Conservation (phyloP, 2,888 invertebrate species). For the Acrobasis suavella region DNA sequence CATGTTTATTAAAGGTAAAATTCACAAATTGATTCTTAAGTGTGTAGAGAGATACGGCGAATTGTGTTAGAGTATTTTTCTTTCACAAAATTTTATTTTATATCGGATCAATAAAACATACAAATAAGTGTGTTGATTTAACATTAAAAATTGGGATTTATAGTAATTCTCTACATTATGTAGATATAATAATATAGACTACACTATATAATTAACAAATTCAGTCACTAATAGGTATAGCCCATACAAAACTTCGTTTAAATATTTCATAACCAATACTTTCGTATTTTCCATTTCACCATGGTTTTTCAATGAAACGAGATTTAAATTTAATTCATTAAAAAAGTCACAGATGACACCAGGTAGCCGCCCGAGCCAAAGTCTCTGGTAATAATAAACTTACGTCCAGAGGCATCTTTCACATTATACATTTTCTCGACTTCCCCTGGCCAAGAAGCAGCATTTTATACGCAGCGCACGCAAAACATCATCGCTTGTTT, state of each 20-base stretch:
- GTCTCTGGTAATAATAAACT: no score
- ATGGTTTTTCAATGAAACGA: background rate
- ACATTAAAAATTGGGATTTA: conserved; percentile 1
- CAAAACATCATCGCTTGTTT: no score
- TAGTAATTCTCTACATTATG: background rate
- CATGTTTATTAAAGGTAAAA: background rate
- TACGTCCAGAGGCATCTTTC: no score
- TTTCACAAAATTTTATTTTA: background rate
- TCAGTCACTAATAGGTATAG: conserved; percentile 13
- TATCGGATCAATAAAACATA: background rate
- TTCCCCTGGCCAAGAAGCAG: no score
- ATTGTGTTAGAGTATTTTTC: background rate
- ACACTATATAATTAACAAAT: conserved; percentile 15
- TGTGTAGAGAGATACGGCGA: background rate
- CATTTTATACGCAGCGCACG: no score
- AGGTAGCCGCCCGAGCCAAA: no score
- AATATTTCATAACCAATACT: conserved; percentile 33
- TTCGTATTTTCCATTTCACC: background rate
- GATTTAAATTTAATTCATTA: background rate
- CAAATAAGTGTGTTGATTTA: background rate
- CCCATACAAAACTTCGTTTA: conserved; percentile 27
- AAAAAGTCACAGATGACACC: background rate
- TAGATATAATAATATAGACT: conserved; percentile 2
- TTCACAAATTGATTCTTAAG: background rate
- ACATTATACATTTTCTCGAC: no score